Base-by-base conservation (phyloP, 2,113 vertebrate species). In the Microcebus jonahi region DNA sequence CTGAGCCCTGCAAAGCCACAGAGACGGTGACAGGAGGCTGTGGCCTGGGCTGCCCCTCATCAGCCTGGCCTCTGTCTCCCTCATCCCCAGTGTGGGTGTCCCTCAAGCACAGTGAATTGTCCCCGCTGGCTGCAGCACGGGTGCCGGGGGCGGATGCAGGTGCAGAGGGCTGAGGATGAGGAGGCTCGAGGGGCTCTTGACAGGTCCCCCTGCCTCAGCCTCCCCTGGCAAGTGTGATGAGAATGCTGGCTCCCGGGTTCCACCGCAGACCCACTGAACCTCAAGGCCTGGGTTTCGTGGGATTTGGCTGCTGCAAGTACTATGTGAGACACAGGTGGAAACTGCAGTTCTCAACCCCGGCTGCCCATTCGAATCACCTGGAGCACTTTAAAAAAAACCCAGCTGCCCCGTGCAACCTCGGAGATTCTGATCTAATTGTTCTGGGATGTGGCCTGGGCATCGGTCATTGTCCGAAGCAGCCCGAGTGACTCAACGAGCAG, bases 301-400 rank as follows among this genome's bases (percentile, higher is more conserved):
- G 31, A 14, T 65, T 55, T 34, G 31, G n/a, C 34, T 27, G 13
- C 27, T n/a, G 55, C 17, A 7, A 12, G 29, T 6, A 6, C 48
- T 4, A 1, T 0, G 15, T 6, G 39, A 79, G 75, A 53, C 0
- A 0, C 42, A 1, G n/a, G 14, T 21, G 68, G 18, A 48, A 88
- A 68, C 53, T 48, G 9, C 10, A 1, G 34, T 20, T 27, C 17
- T 77, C 53, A 55, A 39, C 39, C 39, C 48, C 5, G 21, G 25
- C 6, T 65, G 76, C n/a, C 36, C 7, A 2, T 59, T 36, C 45
- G 20, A 59, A 39, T 63, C 48, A 42, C 25, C 31, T 18, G 55
- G 11, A 9, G 20, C 3, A 15, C 29, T 59, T 77, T 5, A 21
- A 48, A 48, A 53, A 90, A 90, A 80, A 31, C 42, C 29, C 29